phyloP scores from a whole-genome alignment of 1,140 invertebrate species.

The Drosophila tsacasi region DNA sequence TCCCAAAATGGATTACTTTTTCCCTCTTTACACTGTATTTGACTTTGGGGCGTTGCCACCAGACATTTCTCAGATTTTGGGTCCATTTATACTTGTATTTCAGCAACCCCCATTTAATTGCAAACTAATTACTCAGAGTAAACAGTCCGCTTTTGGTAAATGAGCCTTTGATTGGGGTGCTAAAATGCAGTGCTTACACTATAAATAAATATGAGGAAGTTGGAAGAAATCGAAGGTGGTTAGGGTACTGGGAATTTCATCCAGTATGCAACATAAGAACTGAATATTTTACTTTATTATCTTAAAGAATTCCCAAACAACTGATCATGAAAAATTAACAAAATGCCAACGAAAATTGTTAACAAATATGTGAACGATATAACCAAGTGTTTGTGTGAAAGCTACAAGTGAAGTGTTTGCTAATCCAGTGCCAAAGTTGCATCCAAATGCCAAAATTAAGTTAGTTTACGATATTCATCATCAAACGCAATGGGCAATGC shows the following conservation, averaged over 20 bases:
- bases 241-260: background rate
- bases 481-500: conserved; percentile 87
- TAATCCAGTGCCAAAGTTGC: conserved; percentile 66
- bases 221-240: background rate
- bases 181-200: conserved; percentile 47
- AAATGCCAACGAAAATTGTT: background rate
- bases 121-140: conserved; percentile 71
- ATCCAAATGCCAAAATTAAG: conserved; percentile 72
- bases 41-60: conserved; percentile 43
- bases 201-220: conserved; percentile 10
- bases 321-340: background rate
- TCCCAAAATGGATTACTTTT: conserved; percentile 47
- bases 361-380: background rate
- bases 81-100: conserved; percentile 61
- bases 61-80: conserved; percentile 69
- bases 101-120: conserved; percentile 59
- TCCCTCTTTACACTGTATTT: conserved; percentile 35
- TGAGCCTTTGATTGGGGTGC: conserved; percentile 41
- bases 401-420: conserved; percentile 8
- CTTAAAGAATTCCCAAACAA: background rate
- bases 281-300: background rate
- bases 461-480: conserved; percentile 33
- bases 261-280: conserved; percentile 16
- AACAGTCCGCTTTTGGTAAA: conserved; percentile 41
- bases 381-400: conserved; percentile 22